Percentiles rank a stretch among this genome's conserved stretches.
phyloP scores from a whole-genome alignment of 2,797 vertebrate genomes.

The Adelosebastes latens region DNA sequence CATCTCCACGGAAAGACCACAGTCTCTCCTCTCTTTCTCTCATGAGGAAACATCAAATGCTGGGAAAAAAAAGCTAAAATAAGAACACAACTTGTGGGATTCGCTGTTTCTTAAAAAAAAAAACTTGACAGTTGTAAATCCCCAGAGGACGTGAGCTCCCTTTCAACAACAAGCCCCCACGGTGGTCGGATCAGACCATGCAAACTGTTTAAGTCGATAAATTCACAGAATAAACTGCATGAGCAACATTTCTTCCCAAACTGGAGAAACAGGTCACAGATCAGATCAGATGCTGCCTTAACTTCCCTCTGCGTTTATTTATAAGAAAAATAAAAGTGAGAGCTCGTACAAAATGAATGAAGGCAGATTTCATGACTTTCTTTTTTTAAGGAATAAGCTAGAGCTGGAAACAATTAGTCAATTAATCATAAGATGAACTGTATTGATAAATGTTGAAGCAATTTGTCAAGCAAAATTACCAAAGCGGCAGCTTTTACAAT shows the following conservation, averaged over 20 bases:
- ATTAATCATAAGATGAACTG: background rate
- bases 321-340: background rate
- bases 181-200: slow-evolving; percentile 33
- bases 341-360: background rate
- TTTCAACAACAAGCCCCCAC: slow-evolving; percentile 7
- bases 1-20: slow-evolving; percentile 20
- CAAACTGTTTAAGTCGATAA: slow-evolving; percentile 16
- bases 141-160: slow-evolving; percentile 9
- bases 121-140: slow-evolving; percentile 40
- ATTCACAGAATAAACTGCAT: background rate
- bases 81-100: slow-evolving; percentile 45
- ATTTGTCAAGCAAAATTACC: background rate
- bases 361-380: background rate
- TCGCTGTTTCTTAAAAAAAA: slow-evolving; percentile 33
- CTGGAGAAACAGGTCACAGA: slow-evolving; percentile 22
- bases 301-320: background rate
- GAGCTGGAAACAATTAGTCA: background rate
- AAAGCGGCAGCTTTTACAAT: background rate
- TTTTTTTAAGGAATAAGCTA: background rate
- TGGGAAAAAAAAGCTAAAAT: slow-evolving; percentile 11
- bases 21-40: background rate
- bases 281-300: background rate
- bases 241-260: background rate
- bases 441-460: background rate
- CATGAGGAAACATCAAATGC: slow-evolving; percentile 43